Conservation (phyloP, 2,888 invertebrate genomes). For the Dascillus cervinus region DNA sequence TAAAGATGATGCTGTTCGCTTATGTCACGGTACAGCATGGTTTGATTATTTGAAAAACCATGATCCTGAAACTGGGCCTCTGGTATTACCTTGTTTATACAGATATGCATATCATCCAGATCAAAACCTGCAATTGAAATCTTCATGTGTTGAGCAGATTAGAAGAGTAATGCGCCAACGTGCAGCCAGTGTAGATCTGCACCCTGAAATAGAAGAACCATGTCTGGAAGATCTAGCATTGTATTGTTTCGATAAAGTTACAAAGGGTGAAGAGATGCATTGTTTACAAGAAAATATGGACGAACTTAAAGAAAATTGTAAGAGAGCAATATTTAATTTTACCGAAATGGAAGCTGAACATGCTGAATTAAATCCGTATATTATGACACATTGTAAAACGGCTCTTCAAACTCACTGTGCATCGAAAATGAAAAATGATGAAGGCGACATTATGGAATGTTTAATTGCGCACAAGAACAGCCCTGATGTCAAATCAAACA, state of each 20-base stretch:
- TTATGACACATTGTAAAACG: conserved; percentile 73
- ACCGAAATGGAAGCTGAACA: conserved; percentile 87
- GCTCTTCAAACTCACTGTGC: conserved; percentile 73
- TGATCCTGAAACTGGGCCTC: conserved; percentile 72
- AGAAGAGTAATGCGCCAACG: conserved; percentile 88
- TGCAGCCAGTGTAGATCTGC: conserved; percentile 84
- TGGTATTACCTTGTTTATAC: conserved; percentile 88
- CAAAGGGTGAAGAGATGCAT: conserved; percentile 83
- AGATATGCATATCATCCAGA: conserved; percentile 52
- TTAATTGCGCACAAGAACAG: conserved; percentile 87
- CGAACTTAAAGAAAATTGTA: conserved; percentile 60
- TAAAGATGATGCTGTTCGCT: conserved; percentile 73
- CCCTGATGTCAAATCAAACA: conserved; percentile 65
- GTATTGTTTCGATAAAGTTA: conserved; percentile 77
- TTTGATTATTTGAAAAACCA: conserved; percentile 53
- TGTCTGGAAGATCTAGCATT: conserved; percentile 82
- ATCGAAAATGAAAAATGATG: conserved; percentile 62
- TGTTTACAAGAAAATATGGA: conserved; percentile 86
- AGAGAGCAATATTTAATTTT: conserved; percentile 68
- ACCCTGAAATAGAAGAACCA: conserved; percentile 87
- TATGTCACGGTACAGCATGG: conserved; percentile 80
- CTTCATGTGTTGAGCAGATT: conserved; percentile 68
- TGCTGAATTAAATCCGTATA: conserved; percentile 81
- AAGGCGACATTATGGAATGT: conserved; percentile 91
- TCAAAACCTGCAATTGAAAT: conserved; percentile 44